Base-by-base conservation (phyloP, 2,113 vertebrate genomes). In the Nematolebias whitei region DNA sequence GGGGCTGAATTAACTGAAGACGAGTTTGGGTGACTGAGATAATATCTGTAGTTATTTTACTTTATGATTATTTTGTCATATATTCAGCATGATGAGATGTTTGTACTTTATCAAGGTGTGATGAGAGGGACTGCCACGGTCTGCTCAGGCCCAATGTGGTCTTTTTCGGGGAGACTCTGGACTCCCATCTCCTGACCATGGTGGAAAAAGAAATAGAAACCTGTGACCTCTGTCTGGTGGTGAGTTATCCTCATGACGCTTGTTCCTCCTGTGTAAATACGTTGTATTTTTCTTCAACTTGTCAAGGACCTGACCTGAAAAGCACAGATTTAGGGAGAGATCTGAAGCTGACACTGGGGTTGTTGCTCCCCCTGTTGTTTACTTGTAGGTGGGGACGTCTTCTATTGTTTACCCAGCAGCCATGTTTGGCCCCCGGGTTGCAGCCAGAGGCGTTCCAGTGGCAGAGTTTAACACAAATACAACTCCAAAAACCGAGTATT, bases 221-320 rank as follows among this genome's bases (percentile, higher is more conserved):
- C n/a, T 99, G 97, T 39, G 98, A 99, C 81, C 91, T 99, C 51
- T 99, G 98, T 80, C 89, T 99, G 50, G 95, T 99, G 78, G 98
- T 98, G 86, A 89, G 96, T 93, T 35, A 4, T 52, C 7, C 22
- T 18, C 47, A 32, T 40, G 32, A 11, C 22, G 40, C 1, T 2
- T 19, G 14, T 23, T 53, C 9, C 29, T 41, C 1, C 65, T 22
- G 40, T 18, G 2, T 24, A 59, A n/a, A 59, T 23, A 1, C 41
- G 51, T n/a, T n/a, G 11, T 56, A 45, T 74, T 76, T 62, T 44
- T 23, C 61, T 23, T 48, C 40, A 35, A 35, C 60, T 7, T 29
- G 4, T 59, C 16, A 29, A 52, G 24, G 38, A 51, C 44, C 56
- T 2, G n/a, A 71, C 16, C 22, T 22, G 16, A 24, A 32, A 38